phyloP scores from a whole-genome alignment of 2,113 vertebrate genomes.

The Crypturellus undulatus region DNA sequence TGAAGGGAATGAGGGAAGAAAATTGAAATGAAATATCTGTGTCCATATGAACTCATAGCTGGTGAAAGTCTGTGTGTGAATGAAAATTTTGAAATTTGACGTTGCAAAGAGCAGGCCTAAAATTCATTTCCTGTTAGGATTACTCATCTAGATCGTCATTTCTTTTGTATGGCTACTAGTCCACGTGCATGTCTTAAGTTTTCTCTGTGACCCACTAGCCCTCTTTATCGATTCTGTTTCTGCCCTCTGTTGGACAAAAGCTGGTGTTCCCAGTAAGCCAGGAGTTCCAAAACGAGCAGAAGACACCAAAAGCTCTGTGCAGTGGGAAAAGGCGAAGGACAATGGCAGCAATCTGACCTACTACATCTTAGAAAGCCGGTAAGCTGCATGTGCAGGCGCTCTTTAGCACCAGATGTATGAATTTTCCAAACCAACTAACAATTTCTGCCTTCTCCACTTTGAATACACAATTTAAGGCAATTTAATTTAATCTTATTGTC shows the following conservation, averaged over 20 bases:
- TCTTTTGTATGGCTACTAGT: neutral
- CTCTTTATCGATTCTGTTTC: neutral
- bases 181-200: neutral
- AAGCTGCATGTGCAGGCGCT: neutral
- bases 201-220: neutral
- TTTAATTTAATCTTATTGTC: neutral
- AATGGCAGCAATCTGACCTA: slow-evolving; percentile 75
- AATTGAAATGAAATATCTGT: neutral
- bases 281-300: slow-evolving; percentile 72
- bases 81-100: neutral
- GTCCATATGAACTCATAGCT: fast-evolving
- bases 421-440: neutral
- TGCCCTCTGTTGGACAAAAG: slow-evolving; percentile 34
- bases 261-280: slow-evolving; percentile 79
- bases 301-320: slow-evolving; percentile 66
- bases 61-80: neutral
- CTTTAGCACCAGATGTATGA: neutral
- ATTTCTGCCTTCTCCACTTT: neutral
- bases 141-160: neutral
- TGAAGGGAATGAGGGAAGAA: neutral
- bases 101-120: neutral
- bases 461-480: neutral
- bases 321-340: slow-evolving; percentile 78
- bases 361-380: slow-evolving; percentile 79
- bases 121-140: neutral